A percentile compares a stretch with the other conserved stretches of the same genome.
Evolutionary conservation across 2,113 vertebrate genomes (phyloP).

Genomic region (Vicugna pacos): DNA sequence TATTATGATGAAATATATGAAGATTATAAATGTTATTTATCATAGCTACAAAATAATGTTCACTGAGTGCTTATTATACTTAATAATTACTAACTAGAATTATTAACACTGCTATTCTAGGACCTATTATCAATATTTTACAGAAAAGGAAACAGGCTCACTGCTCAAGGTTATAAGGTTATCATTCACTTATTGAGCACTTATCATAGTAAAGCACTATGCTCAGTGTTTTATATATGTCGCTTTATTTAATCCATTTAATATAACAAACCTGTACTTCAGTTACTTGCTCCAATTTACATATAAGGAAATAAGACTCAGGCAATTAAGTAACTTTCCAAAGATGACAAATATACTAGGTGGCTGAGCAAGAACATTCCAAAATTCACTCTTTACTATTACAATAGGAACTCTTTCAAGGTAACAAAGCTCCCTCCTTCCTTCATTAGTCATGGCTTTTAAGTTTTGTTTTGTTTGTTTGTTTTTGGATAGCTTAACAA

Average conservation of each 20-base stretch:
- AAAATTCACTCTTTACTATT: neutral
- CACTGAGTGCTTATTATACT: neutral
- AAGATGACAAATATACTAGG: neutral
- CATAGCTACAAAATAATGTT: neutral
- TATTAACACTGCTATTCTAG: conserved; percentile 21
- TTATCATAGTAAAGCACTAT: neutral
- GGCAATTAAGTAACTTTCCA: neutral
- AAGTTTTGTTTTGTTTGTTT: neutral
- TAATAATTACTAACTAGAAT: neutral
- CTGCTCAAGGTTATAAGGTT: neutral
- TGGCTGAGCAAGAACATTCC: neutral
- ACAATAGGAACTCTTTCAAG: neutral
- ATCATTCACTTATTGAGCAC: neutral
- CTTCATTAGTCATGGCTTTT: neutral
- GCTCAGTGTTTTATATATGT: neutral
- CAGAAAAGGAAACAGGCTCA: neutral
- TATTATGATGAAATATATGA: neutral
- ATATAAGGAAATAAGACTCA: neutral
- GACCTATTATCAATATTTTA: conserved; percentile 19
- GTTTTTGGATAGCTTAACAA: conserved; percentile 15
- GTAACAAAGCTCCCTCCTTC: neutral
- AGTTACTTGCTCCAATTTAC: conserved; percentile 18
- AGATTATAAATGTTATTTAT: neutral
- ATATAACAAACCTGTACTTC: neutral
- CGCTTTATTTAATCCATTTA: conserved; percentile 21